Evolutionary conservation across 2,888 invertebrate species (phyloP).

Genomic region (Agrotis puta): DNA sequence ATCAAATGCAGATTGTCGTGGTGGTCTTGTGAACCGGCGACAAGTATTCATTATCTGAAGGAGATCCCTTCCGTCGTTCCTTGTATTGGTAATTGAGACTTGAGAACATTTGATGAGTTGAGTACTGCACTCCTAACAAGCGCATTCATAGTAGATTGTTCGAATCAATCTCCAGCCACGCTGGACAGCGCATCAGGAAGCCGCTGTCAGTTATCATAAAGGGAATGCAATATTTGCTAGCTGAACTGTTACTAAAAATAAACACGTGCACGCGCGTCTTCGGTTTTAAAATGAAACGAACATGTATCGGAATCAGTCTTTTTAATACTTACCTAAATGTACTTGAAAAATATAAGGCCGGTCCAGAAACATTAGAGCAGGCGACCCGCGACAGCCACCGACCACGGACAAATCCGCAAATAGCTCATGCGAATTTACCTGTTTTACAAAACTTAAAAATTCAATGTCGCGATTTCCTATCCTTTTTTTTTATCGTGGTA

Average conservation of each 20-base stretch:
- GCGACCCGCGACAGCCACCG: too few species aligned
- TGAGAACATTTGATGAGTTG: slow-evolving; percentile 10
- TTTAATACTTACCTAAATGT: not conserved
- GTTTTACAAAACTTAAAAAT: slow-evolving; percentile 14
- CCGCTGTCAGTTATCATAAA: slow-evolving; percentile 2
- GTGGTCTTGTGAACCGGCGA: slow-evolving; percentile 28
- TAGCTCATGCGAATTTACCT: slow-evolving; percentile 21
- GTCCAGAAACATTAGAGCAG: not conserved
- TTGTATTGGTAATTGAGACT: slow-evolving; percentile 7
- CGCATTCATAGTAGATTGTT: slow-evolving; percentile 8
- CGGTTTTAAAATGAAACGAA: not conserved
- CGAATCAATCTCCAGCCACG: slow-evolving; percentile 19
- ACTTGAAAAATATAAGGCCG: not conserved
- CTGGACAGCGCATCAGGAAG: not conserved
- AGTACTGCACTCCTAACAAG: slow-evolving; percentile 23
- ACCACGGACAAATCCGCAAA: not conserved
- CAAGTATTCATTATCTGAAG: slow-evolving; percentile 48
- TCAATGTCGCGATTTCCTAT: slow-evolving; percentile 34
- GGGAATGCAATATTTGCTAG: not conserved
- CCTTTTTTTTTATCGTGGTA: too few species aligned
- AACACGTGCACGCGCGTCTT: not conserved
- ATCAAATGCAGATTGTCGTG: slow-evolving; percentile 53
- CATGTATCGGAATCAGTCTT: not conserved
- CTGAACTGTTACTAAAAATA: not conserved
- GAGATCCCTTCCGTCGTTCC: slow-evolving; percentile 11